These are phyloP conservation scores for Craniophora ligustri DNA, from an alignment of 2,888 invertebrate species.

Conservation along the genomic window DNA sequence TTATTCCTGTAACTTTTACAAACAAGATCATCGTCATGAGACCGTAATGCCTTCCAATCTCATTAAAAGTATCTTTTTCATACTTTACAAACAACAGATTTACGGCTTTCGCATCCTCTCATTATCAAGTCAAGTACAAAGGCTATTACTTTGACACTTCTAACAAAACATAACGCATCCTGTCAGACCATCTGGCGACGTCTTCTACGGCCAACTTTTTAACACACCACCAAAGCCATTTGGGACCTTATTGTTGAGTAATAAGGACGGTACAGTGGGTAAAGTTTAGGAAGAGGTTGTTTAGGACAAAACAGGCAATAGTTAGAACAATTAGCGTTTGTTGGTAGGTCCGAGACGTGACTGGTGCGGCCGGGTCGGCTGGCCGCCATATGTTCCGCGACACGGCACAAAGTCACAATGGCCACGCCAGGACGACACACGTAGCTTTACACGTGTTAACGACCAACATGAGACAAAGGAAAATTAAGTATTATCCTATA, in stretches of 20 bases:
- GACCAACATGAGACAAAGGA: background rate
- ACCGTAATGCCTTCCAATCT: conserved; percentile 32
- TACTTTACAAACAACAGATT: conserved; percentile 63
- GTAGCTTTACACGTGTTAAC: conserved; percentile 29
- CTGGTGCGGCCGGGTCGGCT: conserved; percentile 56
- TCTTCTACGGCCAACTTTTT: conserved; percentile 48
- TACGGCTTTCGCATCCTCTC: conserved; percentile 56
- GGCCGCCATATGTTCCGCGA: conserved; percentile 63
- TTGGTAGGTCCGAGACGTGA: conserved; percentile 67
- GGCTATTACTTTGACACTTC: conserved; percentile 70
- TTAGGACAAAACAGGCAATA: conserved; percentile 63
- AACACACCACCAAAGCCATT: conserved; percentile 18
- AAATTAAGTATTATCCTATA: conserved; percentile 5
- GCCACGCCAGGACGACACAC: conserved; percentile 14
- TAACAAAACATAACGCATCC: conserved; percentile 67
- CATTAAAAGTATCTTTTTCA: conserved; percentile 49
- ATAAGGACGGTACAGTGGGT: conserved; percentile 25
- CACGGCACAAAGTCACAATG: conserved; percentile 26
- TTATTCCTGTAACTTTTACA: conserved; percentile 10
- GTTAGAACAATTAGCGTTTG: conserved; percentile 70
- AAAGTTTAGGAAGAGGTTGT: conserved; percentile 50
- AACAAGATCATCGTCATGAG: conserved; percentile 16
- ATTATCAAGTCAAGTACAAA: conserved; percentile 66
- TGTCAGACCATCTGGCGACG: conserved; percentile 72
- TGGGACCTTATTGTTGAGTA: conserved; percentile 30